Percentiles rank a stretch among this genome's conserved stretches.
phyloP scores from a whole-genome alignment of 2,888 invertebrate species.

The Eledona agricola region DNA sequence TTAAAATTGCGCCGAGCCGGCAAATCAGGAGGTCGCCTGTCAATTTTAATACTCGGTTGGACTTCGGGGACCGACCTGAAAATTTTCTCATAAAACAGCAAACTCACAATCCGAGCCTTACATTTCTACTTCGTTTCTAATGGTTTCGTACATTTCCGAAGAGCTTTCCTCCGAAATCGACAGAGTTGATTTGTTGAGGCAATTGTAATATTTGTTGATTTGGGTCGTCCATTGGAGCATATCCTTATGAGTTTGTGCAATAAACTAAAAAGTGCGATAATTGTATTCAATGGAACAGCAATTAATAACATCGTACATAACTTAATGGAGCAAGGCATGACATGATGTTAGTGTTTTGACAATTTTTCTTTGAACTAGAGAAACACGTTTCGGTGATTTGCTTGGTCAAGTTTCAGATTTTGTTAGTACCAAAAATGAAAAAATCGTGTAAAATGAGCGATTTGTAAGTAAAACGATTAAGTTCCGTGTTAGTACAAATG shows the following conservation, averaged over 20 bases:
- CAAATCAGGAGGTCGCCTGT: constrained; percentile 23
- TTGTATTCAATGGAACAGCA: not conserved
- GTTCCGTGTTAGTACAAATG: not conserved
- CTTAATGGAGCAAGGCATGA: no score
- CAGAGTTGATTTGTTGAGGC: constrained; percentile 3
- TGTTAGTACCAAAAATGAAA: no score
- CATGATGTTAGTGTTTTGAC: no score
- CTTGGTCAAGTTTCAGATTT: no score
- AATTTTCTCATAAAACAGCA: not conserved
- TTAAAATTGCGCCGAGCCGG: constrained; percentile 12
- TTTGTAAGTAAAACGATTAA: not conserved
- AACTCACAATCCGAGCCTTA: not conserved
- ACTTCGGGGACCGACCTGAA: not conserved
- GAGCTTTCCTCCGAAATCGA: constrained; percentile 7
- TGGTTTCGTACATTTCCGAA: constrained; percentile 26
- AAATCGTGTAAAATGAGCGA: not conserved
- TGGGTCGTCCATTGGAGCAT: constrained; percentile 51
- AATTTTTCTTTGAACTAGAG: no score
- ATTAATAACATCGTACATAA: no score
- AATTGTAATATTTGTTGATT: constrained; percentile 46
- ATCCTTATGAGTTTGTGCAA: constrained; percentile 49
- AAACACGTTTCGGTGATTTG: no score
- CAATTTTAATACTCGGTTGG: constrained; percentile 3
- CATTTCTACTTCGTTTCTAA: constrained; percentile 21
- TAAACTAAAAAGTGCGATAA: constrained; percentile 44